These are phyloP conservation scores for Agrilus planipennis DNA, from an alignment of 1,140 invertebrate genomes.

Conservation along the genomic window DNA sequence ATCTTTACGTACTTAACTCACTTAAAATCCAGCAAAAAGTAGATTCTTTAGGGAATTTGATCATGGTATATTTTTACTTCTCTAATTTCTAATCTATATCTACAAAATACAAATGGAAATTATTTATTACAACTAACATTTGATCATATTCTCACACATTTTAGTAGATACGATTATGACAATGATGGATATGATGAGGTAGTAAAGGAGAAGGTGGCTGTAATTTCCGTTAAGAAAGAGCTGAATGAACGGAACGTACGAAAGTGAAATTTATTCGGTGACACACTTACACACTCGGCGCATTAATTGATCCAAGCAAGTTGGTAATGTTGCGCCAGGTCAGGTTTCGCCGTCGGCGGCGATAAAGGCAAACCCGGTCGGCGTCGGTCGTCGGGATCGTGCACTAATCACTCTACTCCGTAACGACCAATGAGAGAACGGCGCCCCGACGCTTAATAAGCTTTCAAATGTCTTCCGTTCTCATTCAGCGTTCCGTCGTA, in stretches of 20 bases:
- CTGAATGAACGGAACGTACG: not conserved
- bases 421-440: slow-evolving; percentile 19
- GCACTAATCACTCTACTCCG: slow-evolving; percentile 17
- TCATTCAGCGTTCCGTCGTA: slow-evolving; percentile 14
- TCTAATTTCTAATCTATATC: too few relatives aligned
- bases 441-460: slow-evolving; percentile 19
- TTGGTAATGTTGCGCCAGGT: slow-evolving; percentile 16
- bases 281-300: slow-evolving; percentile 12
- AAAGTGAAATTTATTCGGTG: slow-evolving; percentile 1
- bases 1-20: too few relatives aligned
- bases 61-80: too few relatives aligned
- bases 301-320: slow-evolving; percentile 13
- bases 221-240: not conserved
- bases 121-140: too few relatives aligned
- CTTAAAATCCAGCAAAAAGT: too few relatives aligned
- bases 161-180: too few relatives aligned
- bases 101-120: too few relatives aligned
- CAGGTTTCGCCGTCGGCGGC: slow-evolving; percentile 12
- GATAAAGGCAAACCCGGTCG: slow-evolving; percentile 14
- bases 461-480: slow-evolving; percentile 19
- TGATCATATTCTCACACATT: too few relatives aligned
- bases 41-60: too few relatives aligned
- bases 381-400: slow-evolving; percentile 11
- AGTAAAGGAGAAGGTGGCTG: not conserved
- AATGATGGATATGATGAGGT: not conserved